These are phyloP conservation scores for Cepphus grylle DNA, from an alignment of 2,113 vertebrate genomes.

Conservation along the genomic window DNA sequence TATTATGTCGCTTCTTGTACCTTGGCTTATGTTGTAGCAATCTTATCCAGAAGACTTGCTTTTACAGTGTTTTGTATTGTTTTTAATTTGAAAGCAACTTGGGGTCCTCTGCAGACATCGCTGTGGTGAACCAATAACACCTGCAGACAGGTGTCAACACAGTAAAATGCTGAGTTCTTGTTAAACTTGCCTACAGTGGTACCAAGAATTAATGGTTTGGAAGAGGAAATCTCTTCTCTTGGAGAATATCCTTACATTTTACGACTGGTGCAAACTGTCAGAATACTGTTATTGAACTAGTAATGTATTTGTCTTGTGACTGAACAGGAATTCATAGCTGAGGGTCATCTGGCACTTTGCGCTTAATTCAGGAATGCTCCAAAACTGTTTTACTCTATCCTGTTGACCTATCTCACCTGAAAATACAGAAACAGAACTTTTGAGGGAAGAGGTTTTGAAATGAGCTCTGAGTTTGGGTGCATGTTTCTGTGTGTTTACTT, in stretches of 20 bases:
- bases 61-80: neutral
- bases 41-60: neutral
- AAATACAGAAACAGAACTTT: neutral
- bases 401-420: neutral
- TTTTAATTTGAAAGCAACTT: neutral
- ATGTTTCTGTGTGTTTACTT: neutral
- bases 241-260: neutral
- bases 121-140: neutral
- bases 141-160: neutral
- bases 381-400: neutral
- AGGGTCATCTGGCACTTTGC: neutral
- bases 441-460: neutral
- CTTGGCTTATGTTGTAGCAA: neutral
- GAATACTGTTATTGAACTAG: neutral
- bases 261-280: neutral
- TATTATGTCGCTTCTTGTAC: neutral
- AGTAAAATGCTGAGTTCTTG: neutral
- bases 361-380: neutral
- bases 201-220: neutral
- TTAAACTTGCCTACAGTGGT: neutral
- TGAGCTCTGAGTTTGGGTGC: neutral
- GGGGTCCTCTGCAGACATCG: neutral
- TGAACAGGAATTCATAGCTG: neutral
- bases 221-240: neutral
- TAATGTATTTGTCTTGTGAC: neutral